Conservation (phyloP, 2,113 vertebrate genomes). For the Ameiurus melas region DNA sequence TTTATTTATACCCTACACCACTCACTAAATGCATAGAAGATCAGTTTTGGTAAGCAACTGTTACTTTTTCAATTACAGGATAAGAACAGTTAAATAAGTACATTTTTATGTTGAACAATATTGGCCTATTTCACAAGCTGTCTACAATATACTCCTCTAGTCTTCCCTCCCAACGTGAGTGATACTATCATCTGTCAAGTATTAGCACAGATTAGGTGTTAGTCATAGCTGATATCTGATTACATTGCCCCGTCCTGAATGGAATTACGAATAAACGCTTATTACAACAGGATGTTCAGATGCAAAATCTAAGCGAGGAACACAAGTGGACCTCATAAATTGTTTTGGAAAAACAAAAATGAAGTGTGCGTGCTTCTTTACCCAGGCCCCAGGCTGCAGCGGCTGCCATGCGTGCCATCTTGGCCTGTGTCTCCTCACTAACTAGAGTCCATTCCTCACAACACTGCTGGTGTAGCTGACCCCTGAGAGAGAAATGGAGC, state of each 20-base stretch:
- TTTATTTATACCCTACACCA: background rate
- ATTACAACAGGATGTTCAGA: background rate
- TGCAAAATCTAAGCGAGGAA: background rate
- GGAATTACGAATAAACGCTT: background rate
- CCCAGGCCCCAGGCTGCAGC: slow-evolving; percentile 97
- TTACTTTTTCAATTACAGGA: background rate
- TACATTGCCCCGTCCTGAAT: background rate
- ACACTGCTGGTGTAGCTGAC: slow-evolving; percentile 97
- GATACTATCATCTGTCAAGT: background rate
- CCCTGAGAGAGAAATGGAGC: slow-evolving; percentile 73
- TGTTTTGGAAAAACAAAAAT: background rate
- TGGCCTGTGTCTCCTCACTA: slow-evolving; percentile 93
- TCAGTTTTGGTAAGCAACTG: background rate
- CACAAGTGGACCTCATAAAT: background rate
- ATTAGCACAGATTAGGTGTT: background rate
- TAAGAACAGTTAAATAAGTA: background rate
- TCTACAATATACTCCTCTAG: background rate
- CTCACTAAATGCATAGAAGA: background rate
- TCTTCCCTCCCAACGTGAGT: background rate
- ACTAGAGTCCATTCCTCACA: slow-evolving; percentile 98
- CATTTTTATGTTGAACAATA: background rate
- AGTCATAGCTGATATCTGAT: background rate
- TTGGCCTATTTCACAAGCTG: background rate
- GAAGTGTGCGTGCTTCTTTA: slow-evolving; percentile 60
- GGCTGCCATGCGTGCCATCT: slow-evolving; percentile 99